Evolutionary conservation across 1,140 invertebrate species (phyloP).

Genomic region (Harlomillsia oculata): DNA sequence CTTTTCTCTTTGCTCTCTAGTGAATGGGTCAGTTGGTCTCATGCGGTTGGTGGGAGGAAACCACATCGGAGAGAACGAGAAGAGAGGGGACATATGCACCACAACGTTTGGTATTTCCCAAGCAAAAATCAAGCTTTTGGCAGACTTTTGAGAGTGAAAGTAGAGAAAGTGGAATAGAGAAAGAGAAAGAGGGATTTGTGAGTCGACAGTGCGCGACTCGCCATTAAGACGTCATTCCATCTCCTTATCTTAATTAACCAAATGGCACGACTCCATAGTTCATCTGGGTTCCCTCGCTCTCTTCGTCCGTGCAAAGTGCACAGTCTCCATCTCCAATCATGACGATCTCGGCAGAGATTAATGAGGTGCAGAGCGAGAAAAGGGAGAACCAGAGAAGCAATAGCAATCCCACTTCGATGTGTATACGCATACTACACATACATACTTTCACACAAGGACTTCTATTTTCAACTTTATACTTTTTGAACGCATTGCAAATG

Average conservation of each 20-base stretch:
- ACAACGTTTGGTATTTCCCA: too few relatives aligned
- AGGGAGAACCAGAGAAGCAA: not conserved
- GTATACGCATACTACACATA: not conserved
- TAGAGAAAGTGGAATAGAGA: too few relatives aligned
- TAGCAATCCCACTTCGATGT: not conserved
- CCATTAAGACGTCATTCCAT: slow-evolving; percentile 32
- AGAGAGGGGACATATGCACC: not conserved
- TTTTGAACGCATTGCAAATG: too few relatives aligned
- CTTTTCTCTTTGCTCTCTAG: too few relatives aligned
- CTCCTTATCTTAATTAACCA: slow-evolving; percentile 34
- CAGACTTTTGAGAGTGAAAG: not conserved
- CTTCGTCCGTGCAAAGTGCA: too few relatives aligned
- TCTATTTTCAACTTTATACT: not conserved
- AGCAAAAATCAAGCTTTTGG: too few relatives aligned
- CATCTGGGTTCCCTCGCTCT: slow-evolving; percentile 15
- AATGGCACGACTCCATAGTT: slow-evolving; percentile 19
- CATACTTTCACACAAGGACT: too few relatives aligned
- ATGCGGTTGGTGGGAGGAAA: too few relatives aligned
- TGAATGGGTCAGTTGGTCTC: too few relatives aligned
- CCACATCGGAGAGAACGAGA: not conserved
- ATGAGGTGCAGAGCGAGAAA: slow-evolving; percentile 19
- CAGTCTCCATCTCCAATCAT: too few relatives aligned
- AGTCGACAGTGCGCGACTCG: not conserved
- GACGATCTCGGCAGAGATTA: slow-evolving; percentile 31
- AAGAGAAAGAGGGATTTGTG: slow-evolving; percentile 11